Evolutionary conservation across 2,888 invertebrate genomes (phyloP).

Genomic region (Caenorhabditis japonica): DNA sequence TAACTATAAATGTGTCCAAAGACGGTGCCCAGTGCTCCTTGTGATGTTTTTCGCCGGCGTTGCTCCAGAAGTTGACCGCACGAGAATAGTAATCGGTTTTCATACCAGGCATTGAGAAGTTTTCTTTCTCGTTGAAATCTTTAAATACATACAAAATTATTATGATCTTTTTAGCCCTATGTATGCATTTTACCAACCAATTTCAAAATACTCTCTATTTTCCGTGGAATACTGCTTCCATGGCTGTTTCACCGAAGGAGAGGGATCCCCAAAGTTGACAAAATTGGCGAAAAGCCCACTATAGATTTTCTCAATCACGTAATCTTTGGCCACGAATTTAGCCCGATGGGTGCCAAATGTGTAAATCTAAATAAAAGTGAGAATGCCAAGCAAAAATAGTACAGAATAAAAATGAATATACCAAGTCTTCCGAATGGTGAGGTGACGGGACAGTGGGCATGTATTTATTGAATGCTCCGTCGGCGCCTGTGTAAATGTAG

Average conservation of each 20-base stretch:
- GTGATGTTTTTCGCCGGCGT: background rate
- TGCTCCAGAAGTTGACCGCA: conserved; percentile 18
- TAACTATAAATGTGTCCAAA: background rate
- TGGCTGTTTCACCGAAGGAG: conserved; percentile 9
- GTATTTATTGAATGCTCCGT: conserved; percentile 21
- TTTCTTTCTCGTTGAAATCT: conserved; percentile 31
- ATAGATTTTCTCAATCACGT: conserved; percentile 26
- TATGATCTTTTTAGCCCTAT: background rate
- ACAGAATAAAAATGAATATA: too few relatives aligned
- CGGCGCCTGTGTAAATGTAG: conserved; percentile 28
- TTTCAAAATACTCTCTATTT: conserved; percentile 26
- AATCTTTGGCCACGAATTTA: conserved; percentile 19
- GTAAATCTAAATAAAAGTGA: conserved; percentile 40
- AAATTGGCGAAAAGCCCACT: conserved; percentile 35
- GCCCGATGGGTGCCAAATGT: conserved; percentile 31
- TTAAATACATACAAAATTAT: background rate
- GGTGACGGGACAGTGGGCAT: conserved; percentile 16
- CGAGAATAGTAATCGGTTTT: conserved; percentile 7
- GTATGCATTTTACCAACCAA: too few relatives aligned
- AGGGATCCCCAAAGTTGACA: conserved; percentile 30
- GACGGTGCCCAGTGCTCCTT: conserved; percentile 2
- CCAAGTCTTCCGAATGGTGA: conserved; percentile 38
- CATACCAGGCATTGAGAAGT: conserved; percentile 35
- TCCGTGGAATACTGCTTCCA: conserved; percentile 11
- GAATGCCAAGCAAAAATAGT: too few relatives aligned